phyloP scores from a whole-genome alignment of 2,113 vertebrate genomes.

The Salvator merianae region DNA sequence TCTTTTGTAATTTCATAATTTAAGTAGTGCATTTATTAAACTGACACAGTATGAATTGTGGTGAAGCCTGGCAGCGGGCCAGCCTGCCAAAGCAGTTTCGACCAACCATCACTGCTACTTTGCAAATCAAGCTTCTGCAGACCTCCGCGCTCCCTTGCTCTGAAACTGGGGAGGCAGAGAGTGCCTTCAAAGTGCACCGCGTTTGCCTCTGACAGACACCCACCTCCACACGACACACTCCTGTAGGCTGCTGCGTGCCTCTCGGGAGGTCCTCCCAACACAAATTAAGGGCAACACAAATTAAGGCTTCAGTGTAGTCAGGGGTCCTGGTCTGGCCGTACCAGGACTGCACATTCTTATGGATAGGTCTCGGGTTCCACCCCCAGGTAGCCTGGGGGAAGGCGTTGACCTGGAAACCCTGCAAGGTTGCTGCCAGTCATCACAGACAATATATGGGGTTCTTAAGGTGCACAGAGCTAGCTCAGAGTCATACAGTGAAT shows the following conservation, averaged over 20 bases:
- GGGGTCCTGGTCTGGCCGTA: no score
- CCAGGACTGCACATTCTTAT: no score
- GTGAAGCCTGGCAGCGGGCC: constrained; percentile 81
- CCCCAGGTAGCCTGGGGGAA: not conserved
- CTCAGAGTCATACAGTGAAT: no score
- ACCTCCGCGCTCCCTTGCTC: constrained; percentile 35
- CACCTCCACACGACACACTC: not conserved
- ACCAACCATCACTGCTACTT: constrained; percentile 63
- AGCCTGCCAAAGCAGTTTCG: constrained; percentile 71
- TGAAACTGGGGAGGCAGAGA: constrained; percentile 32
- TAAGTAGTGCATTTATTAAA: constrained; percentile 99
- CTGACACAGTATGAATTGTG: constrained; percentile 88
- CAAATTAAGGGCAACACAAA: no score
- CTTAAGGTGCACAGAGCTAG: no score
- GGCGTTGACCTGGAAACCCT: not conserved
- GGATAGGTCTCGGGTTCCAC: no score
- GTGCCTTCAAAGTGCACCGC: constrained; percentile 31
- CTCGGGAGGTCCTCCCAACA: no score
- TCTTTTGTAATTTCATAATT: constrained; percentile 99
- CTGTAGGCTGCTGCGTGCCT: no score
- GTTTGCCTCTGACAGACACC: constrained; percentile 33
- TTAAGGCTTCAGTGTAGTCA: no score
- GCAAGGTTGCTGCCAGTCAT: not conserved
- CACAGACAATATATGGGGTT: not conserved
- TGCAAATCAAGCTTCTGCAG: constrained; percentile 60